Evolutionary conservation across 2,797 vertebrate species (phyloP).

Genomic region (Hypotaenidia okinawae): DNA sequence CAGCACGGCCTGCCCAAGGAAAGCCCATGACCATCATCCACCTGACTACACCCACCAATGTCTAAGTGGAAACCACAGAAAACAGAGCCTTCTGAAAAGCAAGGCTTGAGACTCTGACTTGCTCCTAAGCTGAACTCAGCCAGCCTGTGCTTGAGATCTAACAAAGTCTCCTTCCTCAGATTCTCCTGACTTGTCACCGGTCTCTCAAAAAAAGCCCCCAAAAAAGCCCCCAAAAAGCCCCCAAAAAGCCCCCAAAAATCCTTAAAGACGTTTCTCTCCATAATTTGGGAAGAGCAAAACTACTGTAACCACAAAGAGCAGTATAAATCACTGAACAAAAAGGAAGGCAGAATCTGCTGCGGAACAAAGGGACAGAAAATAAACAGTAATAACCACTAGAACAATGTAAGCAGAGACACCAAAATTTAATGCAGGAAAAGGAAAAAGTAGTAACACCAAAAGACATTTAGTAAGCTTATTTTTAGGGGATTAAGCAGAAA

Average conservation of each 20-base stretch:
- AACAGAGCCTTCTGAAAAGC: not conserved
- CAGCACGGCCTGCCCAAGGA: not conserved
- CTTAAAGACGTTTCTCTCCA: not conserved
- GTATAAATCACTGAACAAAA: not conserved
- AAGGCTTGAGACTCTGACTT: not conserved
- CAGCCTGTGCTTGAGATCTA: not conserved
- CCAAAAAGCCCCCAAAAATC: too few relatives aligned
- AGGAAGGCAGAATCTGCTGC: not conserved
- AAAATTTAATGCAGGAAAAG: not conserved
- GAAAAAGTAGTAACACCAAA: not conserved
- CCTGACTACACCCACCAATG: not conserved
- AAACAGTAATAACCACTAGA: not conserved
- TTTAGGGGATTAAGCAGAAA: not conserved
- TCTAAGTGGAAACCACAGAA: not conserved
- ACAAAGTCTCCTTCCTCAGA: not conserved
- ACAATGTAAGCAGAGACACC: slow-evolving; percentile 1
- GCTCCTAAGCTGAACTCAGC: accelerated
- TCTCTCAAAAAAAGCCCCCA: not conserved
- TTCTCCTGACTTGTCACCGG: not conserved
- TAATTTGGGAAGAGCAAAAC: not conserved
- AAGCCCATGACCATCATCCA: not conserved
- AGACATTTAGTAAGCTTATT: not conserved
- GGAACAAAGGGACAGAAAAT: slow-evolving; percentile 12
- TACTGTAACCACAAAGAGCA: not conserved
- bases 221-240: too few relatives aligned